Evolutionary conservation across 2,888 invertebrate species (phyloP).

Genomic region (Frankliniella fusca): DNA sequence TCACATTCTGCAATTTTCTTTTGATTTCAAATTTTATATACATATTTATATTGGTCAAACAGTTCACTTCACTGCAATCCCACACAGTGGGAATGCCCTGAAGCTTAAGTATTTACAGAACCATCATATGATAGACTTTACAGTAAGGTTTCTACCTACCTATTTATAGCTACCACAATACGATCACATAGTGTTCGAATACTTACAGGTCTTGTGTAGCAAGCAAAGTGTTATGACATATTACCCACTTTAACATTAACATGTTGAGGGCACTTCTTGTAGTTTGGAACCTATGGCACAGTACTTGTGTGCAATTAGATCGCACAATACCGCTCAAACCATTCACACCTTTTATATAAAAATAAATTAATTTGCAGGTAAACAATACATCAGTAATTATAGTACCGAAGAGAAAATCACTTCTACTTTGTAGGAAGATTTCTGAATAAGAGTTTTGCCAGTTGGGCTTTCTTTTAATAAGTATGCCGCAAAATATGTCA

Average conservation of each 20-base stretch:
- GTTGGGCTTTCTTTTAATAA: no score
- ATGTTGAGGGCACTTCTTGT: not conserved
- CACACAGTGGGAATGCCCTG: not conserved
- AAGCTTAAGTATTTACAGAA: not conserved
- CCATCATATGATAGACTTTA: not conserved
- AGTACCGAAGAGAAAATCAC: no score
- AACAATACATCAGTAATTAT: no score
- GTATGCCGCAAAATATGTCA: not conserved
- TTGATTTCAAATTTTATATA: not conserved
- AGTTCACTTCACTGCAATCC: not conserved
- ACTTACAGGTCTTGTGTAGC: not conserved
- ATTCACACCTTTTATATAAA: not conserved
- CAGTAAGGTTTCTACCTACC: not conserved
- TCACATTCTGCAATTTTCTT: not conserved
- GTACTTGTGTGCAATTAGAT: not conserved
- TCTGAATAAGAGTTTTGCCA: not conserved
- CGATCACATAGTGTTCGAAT: not conserved
- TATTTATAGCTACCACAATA: not conserved
- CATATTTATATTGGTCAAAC: conserved; percentile 21
- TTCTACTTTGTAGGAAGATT: not conserved
- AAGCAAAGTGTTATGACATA: not conserved
- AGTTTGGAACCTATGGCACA: not conserved
- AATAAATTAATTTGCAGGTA: conserved; percentile 1
- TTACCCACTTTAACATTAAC: not conserved
- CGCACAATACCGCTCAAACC: not conserved